Percentiles rank a stretch among this genome's conserved stretches.
Evolutionary conservation across 2,113 vertebrate genomes (phyloP).

Genomic region (Dinomys branickii): DNA sequence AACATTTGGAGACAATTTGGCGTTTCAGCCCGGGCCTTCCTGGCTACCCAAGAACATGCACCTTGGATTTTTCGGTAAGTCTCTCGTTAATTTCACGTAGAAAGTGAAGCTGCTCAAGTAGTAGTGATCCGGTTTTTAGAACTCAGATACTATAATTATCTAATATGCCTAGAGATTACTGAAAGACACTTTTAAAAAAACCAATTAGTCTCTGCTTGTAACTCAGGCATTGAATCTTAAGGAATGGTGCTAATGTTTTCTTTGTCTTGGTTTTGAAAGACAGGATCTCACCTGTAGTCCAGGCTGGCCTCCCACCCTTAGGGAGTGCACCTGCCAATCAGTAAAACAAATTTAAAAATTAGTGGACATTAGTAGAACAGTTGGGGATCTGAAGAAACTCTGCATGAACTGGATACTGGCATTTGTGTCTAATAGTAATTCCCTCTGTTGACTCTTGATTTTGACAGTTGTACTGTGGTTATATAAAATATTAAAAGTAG

Average conservation of each 20-base stretch:
- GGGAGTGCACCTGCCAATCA: not conserved
- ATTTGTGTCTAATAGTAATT: not conserved
- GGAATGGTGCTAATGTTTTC: not conserved
- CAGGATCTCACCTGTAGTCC: not conserved
- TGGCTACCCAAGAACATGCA: slow-evolving; percentile 96
- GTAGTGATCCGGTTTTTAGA: slow-evolving; percentile 8
- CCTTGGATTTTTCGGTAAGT: slow-evolving; percentile 96
- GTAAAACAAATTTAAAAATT: not conserved
- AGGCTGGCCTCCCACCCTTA: not conserved
- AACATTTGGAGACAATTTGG: slow-evolving; percentile 96
- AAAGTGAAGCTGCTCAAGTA: slow-evolving; percentile 35
- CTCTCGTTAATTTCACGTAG: not conserved
- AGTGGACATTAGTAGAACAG: not conserved
- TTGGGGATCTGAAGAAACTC: not conserved
- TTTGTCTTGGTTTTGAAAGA: not conserved
- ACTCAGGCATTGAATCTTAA: not conserved
- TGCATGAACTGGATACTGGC: not conserved
- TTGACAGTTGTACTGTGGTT: slow-evolving; percentile 1
- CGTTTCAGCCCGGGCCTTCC: slow-evolving; percentile 96
- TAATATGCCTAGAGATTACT: not conserved
- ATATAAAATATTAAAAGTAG: not conserved
- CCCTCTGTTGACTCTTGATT: not conserved
- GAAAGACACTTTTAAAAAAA: not conserved
- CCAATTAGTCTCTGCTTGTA: not conserved
- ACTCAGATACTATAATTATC: not conserved